Evolutionary conservation across 2,113 vertebrate species (phyloP).

Genomic region (Gambusia holbrooki): DNA sequence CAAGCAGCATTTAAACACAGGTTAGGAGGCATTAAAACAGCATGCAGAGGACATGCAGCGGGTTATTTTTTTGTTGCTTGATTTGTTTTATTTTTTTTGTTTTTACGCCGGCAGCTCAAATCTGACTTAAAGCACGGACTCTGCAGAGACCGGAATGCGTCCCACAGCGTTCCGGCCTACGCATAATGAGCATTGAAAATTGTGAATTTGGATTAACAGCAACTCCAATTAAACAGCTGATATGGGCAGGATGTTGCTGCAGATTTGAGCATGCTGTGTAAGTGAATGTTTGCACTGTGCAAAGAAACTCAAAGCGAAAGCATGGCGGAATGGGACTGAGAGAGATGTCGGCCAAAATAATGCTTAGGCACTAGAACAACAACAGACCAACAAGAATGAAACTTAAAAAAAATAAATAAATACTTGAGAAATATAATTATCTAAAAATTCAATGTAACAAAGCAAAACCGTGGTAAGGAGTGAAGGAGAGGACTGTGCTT

Average conservation of each 20-base stretch:
- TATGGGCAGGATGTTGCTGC: neutral
- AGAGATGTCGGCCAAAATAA: constrained; percentile 73
- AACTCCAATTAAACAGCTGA: neutral
- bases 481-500: constrained; percentile 38
- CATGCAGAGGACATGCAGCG: constrained; percentile 77
- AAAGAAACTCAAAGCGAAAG: constrained; percentile 52
- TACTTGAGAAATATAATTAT: constrained; percentile 10
- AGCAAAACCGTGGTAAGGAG: constrained; percentile 38
- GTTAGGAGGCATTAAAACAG: constrained; percentile 47
- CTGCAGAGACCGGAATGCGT: neutral
- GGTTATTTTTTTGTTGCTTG: neutral
- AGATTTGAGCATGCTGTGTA: constrained; percentile 58
- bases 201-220: neutral
- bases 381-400: constrained; percentile 42
- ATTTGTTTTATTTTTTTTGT: too few relatives aligned
- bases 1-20: constrained; percentile 57
- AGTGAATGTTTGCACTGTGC: constrained; percentile 32
- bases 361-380: constrained; percentile 51
- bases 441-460: constrained; percentile 31
- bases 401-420: constrained; percentile 12
- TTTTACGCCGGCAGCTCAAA: constrained; percentile 52
- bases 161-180: neutral
- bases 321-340: constrained; percentile 30
- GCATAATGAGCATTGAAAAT: neutral
- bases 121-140: constrained; percentile 17